Conservation (phyloP, 2,888 invertebrate species). For the Sinohyriopsis cumingii region DNA sequence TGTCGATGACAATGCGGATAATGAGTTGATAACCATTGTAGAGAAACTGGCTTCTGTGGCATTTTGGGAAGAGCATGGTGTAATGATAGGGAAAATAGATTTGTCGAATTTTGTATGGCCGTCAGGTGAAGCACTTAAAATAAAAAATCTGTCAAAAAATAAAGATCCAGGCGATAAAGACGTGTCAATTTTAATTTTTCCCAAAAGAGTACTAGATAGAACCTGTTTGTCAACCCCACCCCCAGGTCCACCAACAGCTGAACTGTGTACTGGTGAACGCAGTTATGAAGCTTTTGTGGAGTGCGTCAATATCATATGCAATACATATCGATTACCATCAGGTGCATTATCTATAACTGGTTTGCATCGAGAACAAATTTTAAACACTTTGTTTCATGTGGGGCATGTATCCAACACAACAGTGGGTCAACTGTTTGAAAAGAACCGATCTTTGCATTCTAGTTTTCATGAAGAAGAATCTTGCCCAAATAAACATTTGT, state of each 20-base stretch:
- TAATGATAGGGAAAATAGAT: conserved; percentile 33
- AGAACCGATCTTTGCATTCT: not conserved
- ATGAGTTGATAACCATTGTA: too few species aligned
- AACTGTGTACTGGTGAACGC: conserved; percentile 25
- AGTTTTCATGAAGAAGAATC: not conserved
- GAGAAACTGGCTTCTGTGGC: conserved; percentile 4
- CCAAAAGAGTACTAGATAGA: conserved; percentile 36
- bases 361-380: conserved; percentile 53
- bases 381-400: conserved; percentile 53
- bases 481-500: not conserved
- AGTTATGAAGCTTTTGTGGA: conserved; percentile 29
- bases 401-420: conserved; percentile 31
- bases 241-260: conserved; percentile 14
- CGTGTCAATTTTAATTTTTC: conserved; percentile 33
- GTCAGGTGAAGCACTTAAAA: conserved; percentile 23
- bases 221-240: conserved; percentile 45
- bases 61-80: conserved; percentile 31
- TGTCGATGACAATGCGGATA: too few species aligned
- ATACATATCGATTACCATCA: conserved; percentile 42
- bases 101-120: conserved; percentile 31
- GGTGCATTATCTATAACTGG: conserved; percentile 52
- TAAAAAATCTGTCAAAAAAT: not conserved
- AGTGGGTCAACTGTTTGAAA: conserved; percentile 17
- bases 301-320: conserved; percentile 58
- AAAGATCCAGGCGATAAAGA: not conserved